These are phyloP conservation scores for Pristionchus fissidentatus DNA, from an alignment of 2,888 invertebrate species.

Conservation along the genomic window DNA sequence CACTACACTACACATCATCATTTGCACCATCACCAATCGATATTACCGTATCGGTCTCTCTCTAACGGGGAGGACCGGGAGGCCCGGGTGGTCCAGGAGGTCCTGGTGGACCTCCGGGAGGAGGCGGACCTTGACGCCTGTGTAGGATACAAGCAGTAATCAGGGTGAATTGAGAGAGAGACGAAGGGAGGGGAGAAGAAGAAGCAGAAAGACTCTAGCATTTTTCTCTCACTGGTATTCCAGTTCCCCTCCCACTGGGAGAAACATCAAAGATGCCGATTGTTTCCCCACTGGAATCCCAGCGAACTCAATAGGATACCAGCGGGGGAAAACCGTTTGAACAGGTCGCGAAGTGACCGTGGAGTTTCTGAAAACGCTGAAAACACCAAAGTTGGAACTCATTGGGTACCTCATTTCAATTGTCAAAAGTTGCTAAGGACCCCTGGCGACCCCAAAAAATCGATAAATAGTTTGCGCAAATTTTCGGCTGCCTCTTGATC, in stretches of 20 bases:
- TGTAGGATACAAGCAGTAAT: neutral
- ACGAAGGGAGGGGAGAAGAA: slow-evolving; percentile 1
- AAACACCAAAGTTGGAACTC: too few relatives aligned
- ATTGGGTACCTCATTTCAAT: too few relatives aligned
- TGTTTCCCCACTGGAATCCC: neutral
- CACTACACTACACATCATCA: slow-evolving; percentile 40
- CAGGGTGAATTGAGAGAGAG: neutral
- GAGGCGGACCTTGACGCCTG: slow-evolving; percentile 40
- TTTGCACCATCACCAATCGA: neutral
- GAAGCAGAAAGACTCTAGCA: neutral
- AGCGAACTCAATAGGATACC: neutral
- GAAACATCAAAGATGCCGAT: neutral
- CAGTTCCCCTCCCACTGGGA: too few relatives aligned
- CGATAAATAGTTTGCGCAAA: too few relatives aligned
- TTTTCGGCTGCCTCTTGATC: too few relatives aligned
- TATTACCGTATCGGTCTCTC: neutral
- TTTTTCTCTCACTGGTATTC: too few relatives aligned
- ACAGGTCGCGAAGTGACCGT: too few relatives aligned
- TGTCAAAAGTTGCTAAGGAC: too few relatives aligned
- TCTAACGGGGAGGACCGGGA: slow-evolving; percentile 35
- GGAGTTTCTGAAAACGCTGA: too few relatives aligned
- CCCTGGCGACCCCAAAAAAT: too few relatives aligned
- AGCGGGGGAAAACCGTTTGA: neutral
- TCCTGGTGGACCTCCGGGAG: slow-evolving; percentile 36
- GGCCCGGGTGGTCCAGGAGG: slow-evolving; percentile 1